Conservation (phyloP, 2,888 invertebrate genomes). For the Mimachlamys varia region DNA sequence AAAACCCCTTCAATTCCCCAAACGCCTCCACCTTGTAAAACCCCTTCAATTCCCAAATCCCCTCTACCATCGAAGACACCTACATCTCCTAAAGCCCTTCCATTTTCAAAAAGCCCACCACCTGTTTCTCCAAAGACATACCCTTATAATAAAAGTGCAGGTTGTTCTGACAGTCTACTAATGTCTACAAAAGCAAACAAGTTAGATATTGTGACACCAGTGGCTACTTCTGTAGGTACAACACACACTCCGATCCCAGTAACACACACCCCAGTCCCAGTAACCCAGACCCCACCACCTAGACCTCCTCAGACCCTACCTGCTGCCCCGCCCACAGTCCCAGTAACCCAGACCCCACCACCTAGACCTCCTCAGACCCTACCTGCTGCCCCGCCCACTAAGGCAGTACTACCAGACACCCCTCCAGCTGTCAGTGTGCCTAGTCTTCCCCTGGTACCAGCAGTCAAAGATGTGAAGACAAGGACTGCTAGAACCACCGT, state of each 20-base stretch:
- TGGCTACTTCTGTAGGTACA: background rate
- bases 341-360: conserved; percentile 13
- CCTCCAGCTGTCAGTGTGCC: conserved; percentile 35
- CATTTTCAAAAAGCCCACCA: background rate
- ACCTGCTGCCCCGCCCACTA: background rate
- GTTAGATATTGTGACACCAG: too few species aligned
- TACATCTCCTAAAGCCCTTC: background rate
- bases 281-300: background rate
- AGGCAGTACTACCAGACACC: conserved; percentile 19
- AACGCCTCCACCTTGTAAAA: background rate
- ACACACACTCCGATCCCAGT: too few species aligned
- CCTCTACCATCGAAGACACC: background rate
- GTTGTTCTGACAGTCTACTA: background rate
- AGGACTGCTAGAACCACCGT: conserved; percentile 37
- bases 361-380: conserved; percentile 17
- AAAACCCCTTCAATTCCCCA: background rate
- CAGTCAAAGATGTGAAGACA: conserved; percentile 4
- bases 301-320: conserved; percentile 8
- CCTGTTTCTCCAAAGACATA: background rate
- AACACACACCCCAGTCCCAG: too few species aligned
- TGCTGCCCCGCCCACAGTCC: background rate
- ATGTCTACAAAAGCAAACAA: background rate
- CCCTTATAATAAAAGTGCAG: background rate
- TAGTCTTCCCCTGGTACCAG: conserved; percentile 6
- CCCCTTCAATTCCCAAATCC: background rate